Base-by-base conservation (phyloP, 2,888 invertebrate genomes). In the Cerastis leucographa region DNA sequence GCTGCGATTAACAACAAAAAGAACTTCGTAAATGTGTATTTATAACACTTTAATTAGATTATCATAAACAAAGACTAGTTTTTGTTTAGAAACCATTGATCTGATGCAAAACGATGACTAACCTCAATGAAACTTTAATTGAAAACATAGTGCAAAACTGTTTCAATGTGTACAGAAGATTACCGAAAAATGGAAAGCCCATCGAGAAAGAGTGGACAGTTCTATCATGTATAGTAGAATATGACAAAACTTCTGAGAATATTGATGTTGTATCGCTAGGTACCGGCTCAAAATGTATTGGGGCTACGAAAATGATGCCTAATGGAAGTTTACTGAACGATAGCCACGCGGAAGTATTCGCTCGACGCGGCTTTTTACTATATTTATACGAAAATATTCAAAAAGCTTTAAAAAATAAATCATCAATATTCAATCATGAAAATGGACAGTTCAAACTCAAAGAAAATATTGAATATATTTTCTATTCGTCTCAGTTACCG, bases 221-320 rank as follows among this genome's bases (percentile, higher is more conserved):
- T 35, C 92, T 99, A 49, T 97, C 99, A 0, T 98, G 98, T 83
- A 96, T 99, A 64, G 96, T 99, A 22, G 92, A 97, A 91, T 94
- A 96, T 87, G 93, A 97, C 70, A 92, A 84, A 62, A 76, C 71
- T 19, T 89, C 86, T 49, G 88, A 93, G 66, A 87, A 90, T 11
- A 88, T 94, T 56, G 96, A 97, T 91, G 97, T 99, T 7, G 97
- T 99, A 44, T 97, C 99, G n/a, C 92, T 99, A 73, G 99, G 98
- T 4, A 99, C 99, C 5, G 99, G 99, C 0, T 98, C 99, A 0
- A 99, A 99, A 96, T 99, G 99, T 93, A 97, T 99, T 83, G 99
- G 99, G 1, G 96, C 97, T 75, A 94, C 95, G 6, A 97, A 97
- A 92, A 96, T 98, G 95, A 97, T 97, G 72, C 89, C 95, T 4